phyloP scores from a whole-genome alignment of 2,113 vertebrate species.

The Nettapus auritus region DNA sequence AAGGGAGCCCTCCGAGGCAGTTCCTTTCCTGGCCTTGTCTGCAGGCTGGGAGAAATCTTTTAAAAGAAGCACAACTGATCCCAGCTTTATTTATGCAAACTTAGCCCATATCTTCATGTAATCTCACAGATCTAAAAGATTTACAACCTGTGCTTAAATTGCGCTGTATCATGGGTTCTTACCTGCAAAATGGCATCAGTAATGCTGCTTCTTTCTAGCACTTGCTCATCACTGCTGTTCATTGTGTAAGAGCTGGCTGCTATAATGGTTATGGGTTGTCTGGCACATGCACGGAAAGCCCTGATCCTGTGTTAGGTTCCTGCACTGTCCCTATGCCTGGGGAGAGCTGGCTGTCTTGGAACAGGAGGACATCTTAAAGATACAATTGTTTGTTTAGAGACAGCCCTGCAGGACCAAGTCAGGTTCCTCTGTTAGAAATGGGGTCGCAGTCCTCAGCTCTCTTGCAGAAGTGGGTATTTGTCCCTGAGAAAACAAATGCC shows the following conservation, averaged over 20 bases:
- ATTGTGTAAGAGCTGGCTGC: background rate
- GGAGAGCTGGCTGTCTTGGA: background rate
- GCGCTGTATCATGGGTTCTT: background rate
- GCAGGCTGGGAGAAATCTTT: background rate
- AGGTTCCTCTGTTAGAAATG: background rate
- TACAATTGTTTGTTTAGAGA: background rate
- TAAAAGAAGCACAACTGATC: background rate
- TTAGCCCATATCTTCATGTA: background rate
- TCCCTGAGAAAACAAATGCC: background rate
- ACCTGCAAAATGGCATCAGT: background rate
- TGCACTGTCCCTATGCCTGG: background rate
- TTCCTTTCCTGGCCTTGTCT: background rate
- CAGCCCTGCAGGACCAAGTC: background rate
- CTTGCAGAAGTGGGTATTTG: background rate
- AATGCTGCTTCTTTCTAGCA: background rate
- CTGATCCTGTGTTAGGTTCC: background rate
- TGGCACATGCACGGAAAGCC: background rate
- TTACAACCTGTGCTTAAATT: background rate
- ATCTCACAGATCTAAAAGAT: background rate
- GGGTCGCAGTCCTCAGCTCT: background rate
- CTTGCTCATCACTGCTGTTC: background rate
- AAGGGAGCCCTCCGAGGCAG: background rate
- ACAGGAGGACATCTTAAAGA: accelerated
- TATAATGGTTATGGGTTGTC: background rate
- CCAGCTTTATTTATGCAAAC: background rate